Evolutionary conservation across 2,888 invertebrate genomes (phyloP).

Genomic region (Corbicula japonica): DNA sequence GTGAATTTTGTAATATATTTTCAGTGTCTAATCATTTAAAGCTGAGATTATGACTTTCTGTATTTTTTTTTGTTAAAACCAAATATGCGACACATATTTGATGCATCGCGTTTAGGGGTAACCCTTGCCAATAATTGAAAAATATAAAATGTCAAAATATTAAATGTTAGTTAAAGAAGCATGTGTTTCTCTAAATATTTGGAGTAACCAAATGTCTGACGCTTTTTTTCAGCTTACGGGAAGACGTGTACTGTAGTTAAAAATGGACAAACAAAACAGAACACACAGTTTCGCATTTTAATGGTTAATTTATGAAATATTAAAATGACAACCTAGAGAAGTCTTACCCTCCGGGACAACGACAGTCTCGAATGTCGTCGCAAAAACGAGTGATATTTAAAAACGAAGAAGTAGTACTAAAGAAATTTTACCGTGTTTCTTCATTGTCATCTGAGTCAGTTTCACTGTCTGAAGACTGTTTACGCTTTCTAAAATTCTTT

Average conservation of each 20-base stretch:
- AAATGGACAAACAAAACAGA: background rate
- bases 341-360: background rate
- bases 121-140: too few species aligned
- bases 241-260: background rate
- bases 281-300: background rate
- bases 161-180: too few species aligned
- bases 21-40: too few species aligned
- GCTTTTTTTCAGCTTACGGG: background rate
- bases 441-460: constrained; percentile 70
- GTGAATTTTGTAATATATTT: too few species aligned
- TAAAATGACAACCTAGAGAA: background rate
- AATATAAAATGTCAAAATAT: too few species aligned
- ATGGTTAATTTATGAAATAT: background rate
- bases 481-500: constrained; percentile 71
- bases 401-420: background rate
- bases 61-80: too few species aligned
- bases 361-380: background rate
- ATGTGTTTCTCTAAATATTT: too few species aligned
- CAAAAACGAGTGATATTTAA: background rate
- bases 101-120: too few species aligned
- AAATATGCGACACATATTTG: too few species aligned
- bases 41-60: too few species aligned
- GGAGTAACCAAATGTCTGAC: too few species aligned
- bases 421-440: constrained; percentile 60
- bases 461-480: constrained; percentile 75